These are phyloP conservation scores for Nicator chloris DNA, from an alignment of 2,113 vertebrate species.

Conservation along the genomic window DNA sequence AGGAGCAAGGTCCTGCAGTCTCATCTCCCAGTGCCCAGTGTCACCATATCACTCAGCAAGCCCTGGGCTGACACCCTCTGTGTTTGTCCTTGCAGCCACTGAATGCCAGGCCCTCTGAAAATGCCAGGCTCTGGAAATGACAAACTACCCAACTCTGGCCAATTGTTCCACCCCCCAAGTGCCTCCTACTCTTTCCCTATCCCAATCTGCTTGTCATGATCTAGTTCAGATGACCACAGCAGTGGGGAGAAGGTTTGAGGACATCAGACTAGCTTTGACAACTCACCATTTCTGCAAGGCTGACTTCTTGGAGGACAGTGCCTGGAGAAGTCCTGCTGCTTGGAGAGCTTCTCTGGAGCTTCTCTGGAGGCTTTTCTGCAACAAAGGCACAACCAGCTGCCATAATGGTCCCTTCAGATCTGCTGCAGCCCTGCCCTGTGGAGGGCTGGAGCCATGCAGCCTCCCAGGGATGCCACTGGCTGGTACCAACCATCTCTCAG, in stretches of 20 bases:
- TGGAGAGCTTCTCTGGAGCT: constrained; percentile 41
- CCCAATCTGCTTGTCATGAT: background rate
- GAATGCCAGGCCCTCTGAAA: background rate
- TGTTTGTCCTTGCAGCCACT: background rate
- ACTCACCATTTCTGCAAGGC: constrained; percentile 63
- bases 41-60: background rate
- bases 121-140: background rate
- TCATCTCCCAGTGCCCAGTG: background rate
- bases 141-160: background rate
- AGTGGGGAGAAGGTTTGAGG: background rate
- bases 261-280: background rate
- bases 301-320: constrained; percentile 31
- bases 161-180: background rate
- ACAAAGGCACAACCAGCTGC: background rate
- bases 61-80: background rate
- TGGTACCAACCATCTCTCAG: background rate
- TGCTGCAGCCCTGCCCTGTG: background rate
- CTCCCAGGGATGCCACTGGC: background rate
- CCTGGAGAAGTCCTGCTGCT: constrained; percentile 40
- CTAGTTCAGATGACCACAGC: background rate
- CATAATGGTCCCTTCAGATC: accelerated
- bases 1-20: background rate
- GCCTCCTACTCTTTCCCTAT: background rate
- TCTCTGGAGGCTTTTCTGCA: constrained; percentile 46
- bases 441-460: accelerated